A percentile compares a stretch with the other conserved stretches of the same genome.
phyloP scores from a whole-genome alignment of 2,797 vertebrate species.

The Paedocypris micromegethes region DNA sequence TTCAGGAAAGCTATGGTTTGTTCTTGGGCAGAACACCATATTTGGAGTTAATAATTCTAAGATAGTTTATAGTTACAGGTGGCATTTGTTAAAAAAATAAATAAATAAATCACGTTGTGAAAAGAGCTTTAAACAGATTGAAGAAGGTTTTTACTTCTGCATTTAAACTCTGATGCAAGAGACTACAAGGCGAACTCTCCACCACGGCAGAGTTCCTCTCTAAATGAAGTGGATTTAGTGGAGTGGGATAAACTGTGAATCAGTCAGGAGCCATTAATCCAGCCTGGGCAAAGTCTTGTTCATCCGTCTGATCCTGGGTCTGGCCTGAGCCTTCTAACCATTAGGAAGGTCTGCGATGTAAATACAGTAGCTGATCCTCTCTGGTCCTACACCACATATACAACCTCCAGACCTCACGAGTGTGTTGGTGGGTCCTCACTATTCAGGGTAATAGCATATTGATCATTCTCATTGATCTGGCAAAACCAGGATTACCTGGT shows the following conservation, averaged over 20 bases:
- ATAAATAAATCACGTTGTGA: no score
- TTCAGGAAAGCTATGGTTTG: neutral
- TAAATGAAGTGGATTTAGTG: slow-evolving; percentile 57
- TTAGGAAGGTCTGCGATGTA: slow-evolving; percentile 47
- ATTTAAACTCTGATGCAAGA: slow-evolving; percentile 22
- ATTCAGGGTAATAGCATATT: no score
- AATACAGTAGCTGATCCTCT: slow-evolving; percentile 49
- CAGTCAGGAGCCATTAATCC: slow-evolving; percentile 59
- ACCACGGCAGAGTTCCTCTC: slow-evolving; percentile 8
- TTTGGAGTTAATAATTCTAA: neutral
- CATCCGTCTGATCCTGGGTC: slow-evolving; percentile 55
- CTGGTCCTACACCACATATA: slow-evolving; percentile 41
- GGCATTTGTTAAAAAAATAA: no score
- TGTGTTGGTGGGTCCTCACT: no score
- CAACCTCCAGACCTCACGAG: no score
- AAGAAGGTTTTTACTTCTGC: neutral
- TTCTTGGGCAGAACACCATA: neutral
- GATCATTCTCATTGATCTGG: no score
- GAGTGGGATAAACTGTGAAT: slow-evolving; percentile 50
- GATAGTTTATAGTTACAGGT: no score
- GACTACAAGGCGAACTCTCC: slow-evolving; percentile 3
- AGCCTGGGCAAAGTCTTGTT: slow-evolving; percentile 46
- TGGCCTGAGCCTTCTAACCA: slow-evolving; percentile 54
- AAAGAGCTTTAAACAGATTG: no score
- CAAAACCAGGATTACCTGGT: no score